A percentile compares a stretch with the other conserved stretches of the same genome.
Conservation (phyloP, 2,797 vertebrate species). For the Pseudochirops cupreus region DNA sequence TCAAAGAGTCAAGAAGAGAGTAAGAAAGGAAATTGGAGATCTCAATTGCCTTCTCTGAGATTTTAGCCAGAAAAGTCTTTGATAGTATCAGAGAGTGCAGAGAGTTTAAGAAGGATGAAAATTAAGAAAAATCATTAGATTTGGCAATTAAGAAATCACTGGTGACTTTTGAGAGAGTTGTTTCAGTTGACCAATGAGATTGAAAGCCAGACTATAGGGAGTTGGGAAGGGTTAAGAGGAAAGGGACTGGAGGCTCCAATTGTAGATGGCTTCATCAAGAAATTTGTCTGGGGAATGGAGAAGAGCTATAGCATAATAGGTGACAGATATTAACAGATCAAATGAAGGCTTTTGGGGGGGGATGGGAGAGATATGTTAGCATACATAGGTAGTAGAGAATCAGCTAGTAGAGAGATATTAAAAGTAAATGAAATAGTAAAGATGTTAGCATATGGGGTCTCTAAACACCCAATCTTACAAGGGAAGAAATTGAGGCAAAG, state of each 20-base stretch:
- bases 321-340: too few relatives aligned
- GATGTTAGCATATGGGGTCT: not conserved
- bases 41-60: not conserved
- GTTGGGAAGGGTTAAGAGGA: not conserved
- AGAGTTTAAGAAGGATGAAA: not conserved
- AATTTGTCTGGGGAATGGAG: too few relatives aligned
- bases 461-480: too few relatives aligned
- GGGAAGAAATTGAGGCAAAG: too few relatives aligned
- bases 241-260: not conserved
- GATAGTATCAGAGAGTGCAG: not conserved
- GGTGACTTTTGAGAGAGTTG: not conserved
- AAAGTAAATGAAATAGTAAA: not conserved
- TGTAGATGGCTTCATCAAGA: not conserved
- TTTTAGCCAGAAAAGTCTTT: not conserved
- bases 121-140: not conserved
- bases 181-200: not conserved
- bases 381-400: not conserved
- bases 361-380: too few relatives aligned
- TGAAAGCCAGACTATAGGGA: not conserved
- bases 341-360: too few relatives aligned
- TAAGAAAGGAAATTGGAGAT: not conserved
- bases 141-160: not conserved
- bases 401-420: not conserved
- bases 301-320: too few relatives aligned
- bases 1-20: too few relatives aligned